Evolutionary conservation across 2,888 invertebrate species (phyloP).

Genomic region (Oxytorus armatus): DNA sequence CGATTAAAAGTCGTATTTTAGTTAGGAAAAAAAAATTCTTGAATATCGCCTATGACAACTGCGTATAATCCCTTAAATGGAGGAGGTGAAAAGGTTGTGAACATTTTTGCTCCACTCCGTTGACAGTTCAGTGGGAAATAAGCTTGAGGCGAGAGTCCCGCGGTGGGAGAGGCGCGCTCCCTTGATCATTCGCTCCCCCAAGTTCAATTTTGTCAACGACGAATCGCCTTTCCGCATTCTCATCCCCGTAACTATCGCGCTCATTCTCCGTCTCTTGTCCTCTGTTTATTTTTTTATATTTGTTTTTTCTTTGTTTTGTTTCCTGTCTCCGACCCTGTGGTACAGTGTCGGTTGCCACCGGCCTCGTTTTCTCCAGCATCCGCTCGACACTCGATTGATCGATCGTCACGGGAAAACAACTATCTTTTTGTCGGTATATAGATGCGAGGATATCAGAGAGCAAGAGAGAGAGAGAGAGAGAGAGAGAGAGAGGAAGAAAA

Average conservation of each 20-base stretch:
- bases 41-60: too few relatives aligned
- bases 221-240: constrained; percentile 36
- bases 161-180: not conserved
- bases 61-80: not conserved
- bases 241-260: constrained; percentile 15
- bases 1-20: too few relatives aligned
- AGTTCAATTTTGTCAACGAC: constrained; percentile 52
- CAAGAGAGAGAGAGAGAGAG: constrained; percentile 1
- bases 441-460: constrained; percentile 19
- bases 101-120: constrained; percentile 14
- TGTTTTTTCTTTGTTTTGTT: too few relatives aligned
- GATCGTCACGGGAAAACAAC: constrained; percentile 58
- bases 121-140: not conserved
- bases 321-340: too few relatives aligned
- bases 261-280: constrained; percentile 21
- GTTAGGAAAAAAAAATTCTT: too few relatives aligned
- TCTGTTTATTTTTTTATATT: constrained; percentile 25
- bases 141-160: constrained; percentile 9
- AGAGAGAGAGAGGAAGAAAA: not conserved
- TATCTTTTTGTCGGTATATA: constrained; percentile 54
- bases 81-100: constrained; percentile 5
- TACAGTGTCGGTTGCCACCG: constrained; percentile 36
- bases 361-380: constrained; percentile 48
- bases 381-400: constrained; percentile 61
- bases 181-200: constrained; percentile 55